Evolutionary conservation across 2,888 invertebrate genomes (phyloP).

Genomic region (Platycnemis pennipes): DNA sequence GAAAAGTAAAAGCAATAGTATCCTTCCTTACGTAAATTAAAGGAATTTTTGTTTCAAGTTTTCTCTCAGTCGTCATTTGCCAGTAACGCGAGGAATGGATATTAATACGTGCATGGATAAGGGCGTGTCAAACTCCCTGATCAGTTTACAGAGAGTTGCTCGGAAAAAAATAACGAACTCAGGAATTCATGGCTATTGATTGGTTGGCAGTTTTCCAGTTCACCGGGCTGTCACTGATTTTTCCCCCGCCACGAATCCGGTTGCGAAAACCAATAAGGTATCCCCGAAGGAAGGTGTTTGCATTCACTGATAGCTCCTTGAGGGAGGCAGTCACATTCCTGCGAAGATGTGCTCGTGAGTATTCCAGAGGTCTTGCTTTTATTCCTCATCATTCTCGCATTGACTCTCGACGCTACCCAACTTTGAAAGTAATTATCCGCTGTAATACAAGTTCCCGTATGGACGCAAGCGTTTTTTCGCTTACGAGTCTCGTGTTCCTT

Average conservation of each 20-base stretch:
- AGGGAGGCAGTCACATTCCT: not conserved
- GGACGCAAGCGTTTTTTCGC: not conserved
- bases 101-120: conserved; percentile 7
- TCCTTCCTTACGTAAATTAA: not conserved
- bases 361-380: not conserved
- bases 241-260: not conserved
- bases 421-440: not conserved
- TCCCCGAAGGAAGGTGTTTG: not conserved
- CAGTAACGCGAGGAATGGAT: not conserved
- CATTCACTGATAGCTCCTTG: conserved; percentile 12
- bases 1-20: not conserved
- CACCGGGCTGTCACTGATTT: not conserved
- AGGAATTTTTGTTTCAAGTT: not conserved
- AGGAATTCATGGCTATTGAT: conserved; percentile 24
- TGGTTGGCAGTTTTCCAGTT: not conserved
- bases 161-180: not conserved
- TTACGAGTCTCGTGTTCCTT: not conserved
- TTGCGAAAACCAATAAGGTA: conserved; percentile 24
- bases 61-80: not conserved
- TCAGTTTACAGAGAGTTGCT: not conserved
- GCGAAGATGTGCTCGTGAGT: not conserved
- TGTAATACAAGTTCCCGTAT: not conserved
- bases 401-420: not conserved
- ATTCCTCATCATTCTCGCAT: not conserved
- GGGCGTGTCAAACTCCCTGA: conserved; percentile 15